Evolutionary conservation across 2,797 vertebrate genomes (phyloP), one percentile per base, ranked within the genome.

Genomic region (Muraenolepis orangiensis): DNA sequence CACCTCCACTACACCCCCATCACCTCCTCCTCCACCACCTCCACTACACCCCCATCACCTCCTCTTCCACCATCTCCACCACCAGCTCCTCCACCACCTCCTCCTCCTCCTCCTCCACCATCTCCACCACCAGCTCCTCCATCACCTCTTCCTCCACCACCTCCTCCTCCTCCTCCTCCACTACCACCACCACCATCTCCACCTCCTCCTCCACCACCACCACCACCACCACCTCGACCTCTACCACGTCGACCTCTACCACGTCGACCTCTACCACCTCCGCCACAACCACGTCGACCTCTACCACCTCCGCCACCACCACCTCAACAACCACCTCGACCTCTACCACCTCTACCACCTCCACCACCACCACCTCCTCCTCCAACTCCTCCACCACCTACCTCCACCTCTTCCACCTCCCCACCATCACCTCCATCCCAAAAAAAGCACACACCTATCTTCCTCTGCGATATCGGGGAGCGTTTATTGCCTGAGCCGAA

Each of bases 401-500:
- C 72, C 69, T 32, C 71, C 74, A 36, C 20, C 69, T 26, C 36
- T 23, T 61, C 69, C 78, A 75, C 74, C 69, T 71, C n/a, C n/a
- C n/a, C n/a, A n/a, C n/a, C n/a, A n/a, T n/a, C n/a, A n/a, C n/a
- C n/a, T n/a, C n/a, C n/a, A n/a, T n/a, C n/a, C n/a, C n/a, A n/a
- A n/a, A n/a, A n/a, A 74, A 81, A 57, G 8, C 14, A 78, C 70
- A 42, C 38, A 80, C 75, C 74, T n/a, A 57, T 71, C 74, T 70
- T 72, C 78, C 69, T 80, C 40, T 73, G 75, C 76, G 57, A 5
- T 70, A 78, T n/a, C 72, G 73, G 76, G 72, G 69, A 74, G 77
- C 75, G 69, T 74, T 76, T 80, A 78, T 85, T 67, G 74, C 40
- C 46, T n/a, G 61, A 70, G 71, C 71, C 72, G 81, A 81, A 79